Evolutionary conservation across 2,113 vertebrate genomes (phyloP).

Genomic region (Dromaius novaehollandiae): DNA sequence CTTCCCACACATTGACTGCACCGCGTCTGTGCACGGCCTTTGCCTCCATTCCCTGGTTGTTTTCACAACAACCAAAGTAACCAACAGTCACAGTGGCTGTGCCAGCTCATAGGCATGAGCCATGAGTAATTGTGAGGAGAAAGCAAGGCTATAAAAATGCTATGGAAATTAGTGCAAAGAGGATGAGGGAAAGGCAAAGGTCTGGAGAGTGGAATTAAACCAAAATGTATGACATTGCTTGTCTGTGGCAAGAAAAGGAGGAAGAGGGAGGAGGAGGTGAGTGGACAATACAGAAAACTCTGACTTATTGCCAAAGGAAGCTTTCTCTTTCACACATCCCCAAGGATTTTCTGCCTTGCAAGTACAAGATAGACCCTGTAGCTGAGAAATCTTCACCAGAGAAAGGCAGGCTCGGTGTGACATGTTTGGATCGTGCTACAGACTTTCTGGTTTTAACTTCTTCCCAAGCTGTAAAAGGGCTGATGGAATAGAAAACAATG

Average conservation of each 20-base stretch:
- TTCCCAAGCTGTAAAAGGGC: neutral
- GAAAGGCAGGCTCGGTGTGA: neutral
- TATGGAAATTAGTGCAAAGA: neutral
- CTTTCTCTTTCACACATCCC: neutral
- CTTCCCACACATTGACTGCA: neutral
- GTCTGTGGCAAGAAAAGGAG: neutral
- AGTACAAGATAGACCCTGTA: neutral
- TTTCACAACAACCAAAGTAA: neutral
- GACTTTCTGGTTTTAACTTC: constrained; percentile 3
- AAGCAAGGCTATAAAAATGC: neutral
- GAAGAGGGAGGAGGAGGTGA: neutral
- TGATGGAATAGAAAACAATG: constrained; percentile 2
- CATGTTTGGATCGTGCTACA: neutral
- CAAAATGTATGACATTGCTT: neutral
- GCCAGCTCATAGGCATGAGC: neutral
- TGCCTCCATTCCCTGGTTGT: neutral
- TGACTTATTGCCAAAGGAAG: neutral
- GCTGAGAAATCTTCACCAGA: constrained; percentile 9
- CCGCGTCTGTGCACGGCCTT: neutral
- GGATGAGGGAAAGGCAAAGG: neutral
- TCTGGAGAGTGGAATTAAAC: neutral
- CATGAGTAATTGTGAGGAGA: accelerated
- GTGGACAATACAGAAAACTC: neutral
- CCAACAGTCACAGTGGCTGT: neutral
- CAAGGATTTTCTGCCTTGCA: neutral